phyloP scores from a whole-genome alignment of 2,797 vertebrate genomes.

The Falco columbarius region DNA sequence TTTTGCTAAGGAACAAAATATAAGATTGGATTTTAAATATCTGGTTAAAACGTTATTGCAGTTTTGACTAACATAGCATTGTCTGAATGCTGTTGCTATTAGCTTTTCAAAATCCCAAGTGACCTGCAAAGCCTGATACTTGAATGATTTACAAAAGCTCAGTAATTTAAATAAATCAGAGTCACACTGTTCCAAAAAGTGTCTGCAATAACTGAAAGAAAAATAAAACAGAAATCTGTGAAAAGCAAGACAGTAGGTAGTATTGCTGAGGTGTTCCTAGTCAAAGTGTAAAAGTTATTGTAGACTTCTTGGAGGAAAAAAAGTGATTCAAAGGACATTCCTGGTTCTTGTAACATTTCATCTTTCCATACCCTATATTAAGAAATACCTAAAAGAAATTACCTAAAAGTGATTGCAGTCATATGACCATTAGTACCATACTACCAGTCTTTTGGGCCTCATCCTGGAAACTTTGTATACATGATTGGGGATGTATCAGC shows the following conservation, averaged over 20 bases:
- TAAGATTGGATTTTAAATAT: background rate
- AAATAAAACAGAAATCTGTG: background rate
- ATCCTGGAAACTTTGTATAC: background rate
- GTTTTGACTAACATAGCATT: background rate
- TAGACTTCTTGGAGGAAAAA: background rate
- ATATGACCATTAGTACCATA: accelerated
- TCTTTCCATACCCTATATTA: background rate
- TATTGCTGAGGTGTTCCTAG: background rate
- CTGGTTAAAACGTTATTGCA: background rate
- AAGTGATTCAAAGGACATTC: too few relatives aligned
- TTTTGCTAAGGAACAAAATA: background rate
- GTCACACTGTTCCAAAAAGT: background rate
- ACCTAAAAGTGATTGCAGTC: background rate
- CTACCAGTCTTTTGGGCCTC: background rate
- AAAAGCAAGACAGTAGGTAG: background rate
- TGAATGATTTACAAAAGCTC: background rate
- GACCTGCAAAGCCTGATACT: background rate
- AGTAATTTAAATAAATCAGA: background rate
- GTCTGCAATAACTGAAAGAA: background rate
- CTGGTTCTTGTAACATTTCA: background rate
- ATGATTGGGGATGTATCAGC: background rate
- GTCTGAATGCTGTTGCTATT: background rate
- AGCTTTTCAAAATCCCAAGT: background rate
- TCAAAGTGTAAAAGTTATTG: background rate
- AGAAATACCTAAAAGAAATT: background rate